Base-by-base conservation (phyloP, 2,113 vertebrate genomes). In the Actenoides hombroni region DNA sequence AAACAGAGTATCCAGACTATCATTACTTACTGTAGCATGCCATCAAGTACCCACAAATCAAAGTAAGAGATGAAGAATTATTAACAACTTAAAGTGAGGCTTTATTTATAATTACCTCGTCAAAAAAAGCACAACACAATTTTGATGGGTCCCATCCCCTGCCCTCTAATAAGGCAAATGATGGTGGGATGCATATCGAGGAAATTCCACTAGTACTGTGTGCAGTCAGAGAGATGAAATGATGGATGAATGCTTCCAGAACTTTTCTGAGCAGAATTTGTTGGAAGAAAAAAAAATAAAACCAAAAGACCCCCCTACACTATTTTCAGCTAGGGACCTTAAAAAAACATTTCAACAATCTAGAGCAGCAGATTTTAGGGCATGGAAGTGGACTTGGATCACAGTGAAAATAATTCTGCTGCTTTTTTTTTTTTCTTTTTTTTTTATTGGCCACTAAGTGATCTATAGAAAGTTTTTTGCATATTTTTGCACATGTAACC, bases 91-190 rank as follows among this genome's bases (percentile, higher is more conserved):
- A 35, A 87, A 94, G 24, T 5, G 15, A 87, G 35, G 67, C 9
- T 95, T 84, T 89, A 88, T 88, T 93, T 88, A 63, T 51, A 94
- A 92, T 78, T 78, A 88, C 44, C 39, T 81, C 64, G 81, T 71
- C 48, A 82, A 71, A 81, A 81, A 92, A 92, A 81, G 64, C 29
- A 88, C 64, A 73, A 73, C 29, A 37, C 37, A 28, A 59, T 86
- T 89, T 44, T 49, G 37, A 74, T 56, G 57, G 68, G 49, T 91
- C 40, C 37, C 8, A 1, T 40, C 19, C 14, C 20, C 26, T 2
- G 2, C 6, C 14, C 7, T 61, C 65, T 65, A 46, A 84, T 46
- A 51, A 94, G 67, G 84, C 61, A 93, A 92, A 70, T 1, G 44
- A 53, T 48, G 6, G 25, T 31, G 75, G 67, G 69, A 76, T 2